Conservation (phyloP, 2,888 invertebrate species). For the Eugnorisma glareosa region DNA sequence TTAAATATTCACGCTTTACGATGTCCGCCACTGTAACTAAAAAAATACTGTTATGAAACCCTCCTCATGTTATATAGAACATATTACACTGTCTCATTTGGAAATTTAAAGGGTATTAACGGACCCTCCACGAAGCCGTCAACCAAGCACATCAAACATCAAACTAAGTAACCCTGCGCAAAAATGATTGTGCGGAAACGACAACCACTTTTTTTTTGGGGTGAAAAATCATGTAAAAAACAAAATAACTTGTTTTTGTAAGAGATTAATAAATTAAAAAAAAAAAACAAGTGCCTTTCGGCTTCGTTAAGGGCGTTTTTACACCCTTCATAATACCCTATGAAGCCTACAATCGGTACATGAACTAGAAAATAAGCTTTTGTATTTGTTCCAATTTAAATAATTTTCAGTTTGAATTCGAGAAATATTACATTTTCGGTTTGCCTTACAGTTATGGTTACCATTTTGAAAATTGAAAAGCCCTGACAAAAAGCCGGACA, state of each 20-base stretch:
- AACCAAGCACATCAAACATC: too few species aligned
- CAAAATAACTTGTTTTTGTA: too few species aligned
- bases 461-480: neutral
- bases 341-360: neutral
- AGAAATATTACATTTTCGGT: neutral
- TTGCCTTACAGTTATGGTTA: neutral
- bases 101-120: neutral
- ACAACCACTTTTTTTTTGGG: too few species aligned
- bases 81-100: slow-evolving; percentile 8
- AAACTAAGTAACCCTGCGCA: too few species aligned
- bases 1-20: slow-evolving; percentile 28
- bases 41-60: slow-evolving; percentile 19
- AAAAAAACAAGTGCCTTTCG: too few species aligned
- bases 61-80: neutral
- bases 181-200: too few species aligned
- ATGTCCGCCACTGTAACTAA: slow-evolving; percentile 28
- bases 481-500: neutral
- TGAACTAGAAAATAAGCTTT: neutral
- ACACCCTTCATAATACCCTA: neutral
- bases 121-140: too few species aligned
- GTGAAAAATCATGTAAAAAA: too few species aligned
- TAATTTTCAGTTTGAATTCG: neutral
- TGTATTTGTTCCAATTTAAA: neutral
- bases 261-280: too few species aligned
- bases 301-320: too few species aligned